A percentile compares a stretch with the other conserved stretches of the same genome.
Evolutionary conservation across 2,888 invertebrate genomes (phyloP).

Genomic region (Agrotis clavis): DNA sequence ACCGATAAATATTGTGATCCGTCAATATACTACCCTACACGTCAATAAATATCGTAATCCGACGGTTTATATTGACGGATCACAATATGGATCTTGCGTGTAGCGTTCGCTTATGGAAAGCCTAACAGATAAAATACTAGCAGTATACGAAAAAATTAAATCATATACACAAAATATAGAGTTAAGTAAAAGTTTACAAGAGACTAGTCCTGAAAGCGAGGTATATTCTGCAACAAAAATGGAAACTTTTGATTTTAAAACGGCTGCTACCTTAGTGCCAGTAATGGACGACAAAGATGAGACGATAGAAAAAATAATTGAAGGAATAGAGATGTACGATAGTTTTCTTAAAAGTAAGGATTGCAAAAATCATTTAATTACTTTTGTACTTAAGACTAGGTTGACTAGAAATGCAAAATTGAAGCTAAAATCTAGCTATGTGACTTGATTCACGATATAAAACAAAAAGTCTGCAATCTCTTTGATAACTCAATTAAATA

Average conservation of each 20-base stretch:
- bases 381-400: background rate
- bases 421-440: conserved; percentile 1
- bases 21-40: no score
- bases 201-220: background rate
- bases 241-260: conserved; percentile 1
- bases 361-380: conserved; percentile 1
- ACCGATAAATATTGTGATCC: no score
- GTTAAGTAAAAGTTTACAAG: background rate
- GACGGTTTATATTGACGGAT: no score
- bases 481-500: conserved; percentile 53
- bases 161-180: no score
- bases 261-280: background rate
- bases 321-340: background rate
- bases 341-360: background rate
- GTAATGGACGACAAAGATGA: background rate
- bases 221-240: background rate
- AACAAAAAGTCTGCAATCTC: background rate
- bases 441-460: background rate
- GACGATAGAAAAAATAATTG: background rate
- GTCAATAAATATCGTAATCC: no score
- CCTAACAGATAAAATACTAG: no score
- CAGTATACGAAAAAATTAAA: no score
- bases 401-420: conserved; percentile 4
- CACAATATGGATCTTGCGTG: no score
- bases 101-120: no score